phyloP scores from a whole-genome alignment of 1,140 invertebrate species.

The Cherax quadricarinatus region DNA sequence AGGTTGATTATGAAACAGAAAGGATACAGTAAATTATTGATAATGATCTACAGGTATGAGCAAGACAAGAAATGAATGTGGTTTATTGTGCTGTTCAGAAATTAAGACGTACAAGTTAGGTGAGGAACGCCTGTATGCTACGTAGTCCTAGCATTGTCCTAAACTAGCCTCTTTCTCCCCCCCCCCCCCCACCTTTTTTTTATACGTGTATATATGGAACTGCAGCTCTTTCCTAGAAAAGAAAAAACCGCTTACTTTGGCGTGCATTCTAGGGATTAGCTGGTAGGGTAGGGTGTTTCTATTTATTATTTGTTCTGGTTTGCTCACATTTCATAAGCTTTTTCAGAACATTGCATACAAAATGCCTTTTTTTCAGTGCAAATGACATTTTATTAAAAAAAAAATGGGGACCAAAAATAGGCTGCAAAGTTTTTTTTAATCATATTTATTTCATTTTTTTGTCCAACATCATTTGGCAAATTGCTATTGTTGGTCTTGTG shows the following conservation, averaged over 20 bases:
- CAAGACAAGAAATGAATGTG: too few species aligned
- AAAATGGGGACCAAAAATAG: conserved; percentile 17
- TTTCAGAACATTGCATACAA: neutral
- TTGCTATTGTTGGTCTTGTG: neutral
- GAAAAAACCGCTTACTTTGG: neutral
- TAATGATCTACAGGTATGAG: neutral
- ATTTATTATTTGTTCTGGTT: conserved; percentile 18
- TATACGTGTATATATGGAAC: neutral
- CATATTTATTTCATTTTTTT: neutral
- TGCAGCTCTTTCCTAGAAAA: neutral
- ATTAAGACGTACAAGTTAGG: conserved; percentile 1
- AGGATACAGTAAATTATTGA: neutral
- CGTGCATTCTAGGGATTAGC: neutral
- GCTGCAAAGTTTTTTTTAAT: conserved; percentile 4
- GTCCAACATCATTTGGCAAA: conserved; percentile 6
- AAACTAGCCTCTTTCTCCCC: neutral
- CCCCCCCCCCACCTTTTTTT: neutral
- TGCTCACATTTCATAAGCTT: conserved; percentile 11
- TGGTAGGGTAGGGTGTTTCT: conserved; percentile 2
- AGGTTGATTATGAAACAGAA: too few species aligned
- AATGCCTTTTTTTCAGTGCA: conserved; percentile 8
- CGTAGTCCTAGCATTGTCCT: neutral
- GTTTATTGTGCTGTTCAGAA: neutral
- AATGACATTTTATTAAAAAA: neutral
- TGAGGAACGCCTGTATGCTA: neutral